These are phyloP conservation scores for Halictus ligatus DNA, from an alignment of 2,888 invertebrate species.

Conservation along the genomic window DNA sequence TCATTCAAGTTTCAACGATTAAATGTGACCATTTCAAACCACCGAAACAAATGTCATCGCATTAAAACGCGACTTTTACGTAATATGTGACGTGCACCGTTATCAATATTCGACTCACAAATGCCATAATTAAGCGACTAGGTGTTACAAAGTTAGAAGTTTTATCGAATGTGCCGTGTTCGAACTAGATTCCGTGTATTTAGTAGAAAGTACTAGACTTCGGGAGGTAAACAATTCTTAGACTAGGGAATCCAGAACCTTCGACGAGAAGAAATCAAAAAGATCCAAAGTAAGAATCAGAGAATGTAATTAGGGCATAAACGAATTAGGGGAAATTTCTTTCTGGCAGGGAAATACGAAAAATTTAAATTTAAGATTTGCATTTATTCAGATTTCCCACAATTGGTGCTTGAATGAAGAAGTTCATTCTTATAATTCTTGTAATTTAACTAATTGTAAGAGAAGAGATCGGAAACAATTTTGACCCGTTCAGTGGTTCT, in stretches of 20 bases:
- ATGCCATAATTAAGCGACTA: not conserved
- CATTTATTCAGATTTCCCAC: too few species aligned
- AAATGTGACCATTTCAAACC: conserved; percentile 9
- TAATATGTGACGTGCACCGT: not conserved
- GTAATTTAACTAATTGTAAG: not conserved
- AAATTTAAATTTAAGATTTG: too few species aligned
- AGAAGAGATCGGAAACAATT: not conserved
- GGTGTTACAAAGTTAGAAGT: too few species aligned
- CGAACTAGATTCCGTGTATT: not conserved
- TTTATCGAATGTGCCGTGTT: not conserved
- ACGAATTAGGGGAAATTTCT: too few species aligned
- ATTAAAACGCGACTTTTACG: not conserved
- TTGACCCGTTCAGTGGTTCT: not conserved
- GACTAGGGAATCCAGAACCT: not conserved
- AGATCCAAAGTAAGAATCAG: not conserved
- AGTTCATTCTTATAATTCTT: not conserved
- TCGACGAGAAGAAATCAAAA: not conserved
- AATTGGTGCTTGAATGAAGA: not conserved
- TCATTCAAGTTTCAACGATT: conserved; percentile 36
- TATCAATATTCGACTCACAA: not conserved
- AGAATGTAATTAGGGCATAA: not conserved
- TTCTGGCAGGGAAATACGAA: too few species aligned
- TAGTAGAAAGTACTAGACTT: not conserved
- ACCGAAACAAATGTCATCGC: not conserved
- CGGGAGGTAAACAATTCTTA: too few species aligned